Percentiles rank a stretch among this genome's conserved stretches.
These are phyloP conservation scores for Drosophila dives DNA, from an alignment of 2,888 invertebrate genomes.

Conservation along the genomic window DNA sequence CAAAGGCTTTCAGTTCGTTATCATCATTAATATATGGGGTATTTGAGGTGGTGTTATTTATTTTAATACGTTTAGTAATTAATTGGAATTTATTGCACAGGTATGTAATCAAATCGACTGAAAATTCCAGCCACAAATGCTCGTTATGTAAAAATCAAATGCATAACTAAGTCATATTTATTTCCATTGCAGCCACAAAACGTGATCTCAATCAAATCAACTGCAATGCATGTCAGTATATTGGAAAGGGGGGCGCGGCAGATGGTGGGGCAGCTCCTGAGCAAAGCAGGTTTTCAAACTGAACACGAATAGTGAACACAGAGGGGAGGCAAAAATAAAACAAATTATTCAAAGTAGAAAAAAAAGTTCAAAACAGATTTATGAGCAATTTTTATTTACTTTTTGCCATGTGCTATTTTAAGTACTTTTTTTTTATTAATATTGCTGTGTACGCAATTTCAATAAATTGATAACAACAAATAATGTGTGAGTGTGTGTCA, in stretches of 20 bases:
- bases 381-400: constrained; percentile 42
- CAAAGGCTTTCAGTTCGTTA: constrained; percentile 5
- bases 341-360: constrained; percentile 8
- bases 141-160: constrained; percentile 59
- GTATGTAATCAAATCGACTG: constrained; percentile 21
- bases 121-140: constrained; percentile 62
- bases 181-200: constrained; percentile 34
- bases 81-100: constrained; percentile 44
- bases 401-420: constrained; percentile 59
- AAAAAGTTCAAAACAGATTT: constrained; percentile 49
- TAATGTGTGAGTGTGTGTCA: constrained; percentile 12
- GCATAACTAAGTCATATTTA: constrained; percentile 9
- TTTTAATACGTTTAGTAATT: constrained; percentile 62
- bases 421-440: constrained; percentile 27
- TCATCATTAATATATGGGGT: neutral
- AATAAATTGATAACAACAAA: constrained; percentile 35
- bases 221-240: neutral
- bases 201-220: constrained; percentile 37
- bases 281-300: constrained; percentile 36
- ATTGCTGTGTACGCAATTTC: constrained; percentile 44
- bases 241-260: neutral
- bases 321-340: neutral
- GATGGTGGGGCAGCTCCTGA: constrained; percentile 10
- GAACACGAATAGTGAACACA: constrained; percentile 7
- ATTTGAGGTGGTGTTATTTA: neutral